phyloP scores from a whole-genome alignment of 2,888 invertebrate species.

The Erpobdella octoculata region DNA sequence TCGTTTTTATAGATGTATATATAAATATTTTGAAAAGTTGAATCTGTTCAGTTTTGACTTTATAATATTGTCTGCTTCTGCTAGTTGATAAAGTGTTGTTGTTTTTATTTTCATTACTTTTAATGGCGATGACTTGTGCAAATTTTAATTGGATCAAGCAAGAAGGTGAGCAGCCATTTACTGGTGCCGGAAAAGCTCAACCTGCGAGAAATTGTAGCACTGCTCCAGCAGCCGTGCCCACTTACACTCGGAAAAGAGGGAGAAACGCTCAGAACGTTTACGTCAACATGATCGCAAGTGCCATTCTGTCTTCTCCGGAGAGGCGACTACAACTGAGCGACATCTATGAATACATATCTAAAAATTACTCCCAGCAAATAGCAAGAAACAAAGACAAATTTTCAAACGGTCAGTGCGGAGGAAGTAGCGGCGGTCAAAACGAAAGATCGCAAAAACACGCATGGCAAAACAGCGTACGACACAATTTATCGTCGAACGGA shows the following conservation, averaged over 20 bases:
- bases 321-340: conserved; percentile 47
- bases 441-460: conserved; percentile 35
- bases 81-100: too few species aligned
- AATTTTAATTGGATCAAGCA: too few species aligned
- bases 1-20: too few species aligned
- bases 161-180: too few species aligned
- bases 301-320: conserved; percentile 45
- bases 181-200: too few species aligned
- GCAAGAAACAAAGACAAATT: neutral
- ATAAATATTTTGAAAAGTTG: too few species aligned
- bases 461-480: conserved; percentile 50
- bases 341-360: conserved; percentile 48
- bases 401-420: neutral
- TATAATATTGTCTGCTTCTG: too few species aligned
- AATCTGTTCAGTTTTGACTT: too few species aligned
- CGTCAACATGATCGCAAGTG: conserved; percentile 45
- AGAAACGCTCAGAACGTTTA: conserved; percentile 47
- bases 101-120: too few species aligned
- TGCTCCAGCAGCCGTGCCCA: too few species aligned
- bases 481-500: conserved; percentile 49
- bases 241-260: conserved; percentile 38
- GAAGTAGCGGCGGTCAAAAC: neutral
- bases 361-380: conserved; percentile 40
- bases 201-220: too few species aligned
- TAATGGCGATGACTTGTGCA: too few species aligned